Base-by-base conservation (phyloP, 2,113 vertebrate genomes). In the Mungos mungo region DNA sequence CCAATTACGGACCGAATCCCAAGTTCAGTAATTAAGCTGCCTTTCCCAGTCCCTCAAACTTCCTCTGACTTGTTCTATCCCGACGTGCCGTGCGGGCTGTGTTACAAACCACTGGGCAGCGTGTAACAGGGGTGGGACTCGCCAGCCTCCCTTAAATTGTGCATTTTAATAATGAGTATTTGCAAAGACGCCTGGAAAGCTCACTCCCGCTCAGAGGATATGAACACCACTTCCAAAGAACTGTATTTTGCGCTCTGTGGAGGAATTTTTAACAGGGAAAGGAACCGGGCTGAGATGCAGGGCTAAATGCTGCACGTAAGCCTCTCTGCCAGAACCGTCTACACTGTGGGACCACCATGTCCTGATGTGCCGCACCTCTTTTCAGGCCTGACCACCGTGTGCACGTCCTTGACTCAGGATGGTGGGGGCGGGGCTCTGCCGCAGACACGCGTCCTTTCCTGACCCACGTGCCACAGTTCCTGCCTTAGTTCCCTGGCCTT, bases 261-360 rank as follows among this genome's bases (percentile, higher is more conserved):
- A 33, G 52, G 47, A 25, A 74, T 45, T 96, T 88, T 83, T 90
- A 89, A 15, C n/a, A 88, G 95, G 90, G 89, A 81, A 96, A 90
- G 68, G 21, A 89, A 89, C 4, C 6, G 81, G 60, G 52, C 35
- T 77, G 38, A 77, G 71, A 65, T 14, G 85, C 1, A 29, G 3
- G 60, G 41, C 50, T 83, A 88, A 85, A 79, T 12, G 38, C 0
- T 71, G 38, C 38, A 50, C 38, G 66, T 66, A 50, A n/a, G 54
- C 60, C 63, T 65, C 92, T 71, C 60, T 83, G 60, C 45, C 38
- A 72, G 90, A 60, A 92, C 54, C 15, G 1, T 10, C 45, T 57
- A 21, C 35, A 60, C 5, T 47, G 57, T 14, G n/a, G 14, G 79
- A 69, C 21, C 65, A 31, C 72, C 2, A 71, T 0, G 1, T 25